A percentile compares a stretch with the other conserved stretches of the same genome.
Evolutionary conservation across 2,113 vertebrate species (phyloP).

Genomic region (Willisornis vidua): DNA sequence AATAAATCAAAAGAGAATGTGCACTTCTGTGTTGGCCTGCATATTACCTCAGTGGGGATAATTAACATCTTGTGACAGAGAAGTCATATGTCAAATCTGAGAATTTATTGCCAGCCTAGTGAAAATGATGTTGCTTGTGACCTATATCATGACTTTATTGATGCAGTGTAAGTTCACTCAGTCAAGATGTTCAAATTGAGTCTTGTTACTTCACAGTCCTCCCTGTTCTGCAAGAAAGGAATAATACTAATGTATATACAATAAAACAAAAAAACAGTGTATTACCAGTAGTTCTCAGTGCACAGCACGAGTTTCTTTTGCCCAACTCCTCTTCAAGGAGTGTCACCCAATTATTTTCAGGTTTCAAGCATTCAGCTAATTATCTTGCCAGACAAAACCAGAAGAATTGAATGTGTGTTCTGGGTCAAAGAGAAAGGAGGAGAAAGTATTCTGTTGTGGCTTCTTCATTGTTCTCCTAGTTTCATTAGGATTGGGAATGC

Average conservation of each 20-base stretch:
- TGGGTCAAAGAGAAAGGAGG: background rate
- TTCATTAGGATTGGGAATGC: background rate
- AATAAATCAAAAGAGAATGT: conserved; percentile 41
- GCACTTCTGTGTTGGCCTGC: conserved; percentile 2
- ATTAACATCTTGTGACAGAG: conserved; percentile 50
- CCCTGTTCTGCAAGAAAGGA: background rate
- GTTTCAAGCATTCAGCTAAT: background rate
- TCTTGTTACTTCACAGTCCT: background rate
- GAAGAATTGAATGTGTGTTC: background rate
- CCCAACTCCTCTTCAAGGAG: background rate
- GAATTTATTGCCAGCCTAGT: conserved; percentile 12
- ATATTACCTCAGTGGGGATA: conserved; percentile 49
- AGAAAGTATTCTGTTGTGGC: background rate
- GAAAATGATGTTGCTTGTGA: conserved; percentile 53
- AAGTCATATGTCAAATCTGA: conserved; percentile 52
- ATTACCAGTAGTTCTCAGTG: background rate
- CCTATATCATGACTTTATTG: conserved; percentile 44
- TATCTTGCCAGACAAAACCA: background rate
- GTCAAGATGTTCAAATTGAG: conserved; percentile 11
- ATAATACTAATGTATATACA: background rate
- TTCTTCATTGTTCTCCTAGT: background rate
- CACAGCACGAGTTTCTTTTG: background rate
- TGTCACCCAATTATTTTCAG: background rate
- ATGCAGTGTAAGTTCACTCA: conserved; percentile 8
- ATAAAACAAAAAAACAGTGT: background rate